A percentile compares a stretch with the other conserved stretches of the same genome.
These are phyloP conservation scores for Phymatocera aterrima DNA, from an alignment of 2,888 invertebrate genomes.

Conservation along the genomic window DNA sequence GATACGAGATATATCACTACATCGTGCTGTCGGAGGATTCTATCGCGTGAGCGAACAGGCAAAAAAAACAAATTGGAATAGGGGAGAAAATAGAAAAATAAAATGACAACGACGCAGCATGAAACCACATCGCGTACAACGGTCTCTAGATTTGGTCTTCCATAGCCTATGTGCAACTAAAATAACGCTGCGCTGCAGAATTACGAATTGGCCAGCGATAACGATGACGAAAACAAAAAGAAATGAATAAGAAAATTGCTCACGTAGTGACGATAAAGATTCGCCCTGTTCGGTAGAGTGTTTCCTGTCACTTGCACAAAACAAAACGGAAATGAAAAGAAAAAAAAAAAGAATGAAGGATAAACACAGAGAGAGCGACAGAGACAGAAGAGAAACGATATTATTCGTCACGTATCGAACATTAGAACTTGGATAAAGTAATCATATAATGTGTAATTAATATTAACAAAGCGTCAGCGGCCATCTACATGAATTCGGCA, in stretches of 20 bases:
- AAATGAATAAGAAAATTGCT: not conserved
- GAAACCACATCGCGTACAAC: not conserved
- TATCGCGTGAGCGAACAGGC: no score
- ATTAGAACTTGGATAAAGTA: conserved; percentile 23
- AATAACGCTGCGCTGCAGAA: not conserved
- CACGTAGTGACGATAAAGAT: conserved; percentile 16
- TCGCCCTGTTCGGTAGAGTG: not conserved
- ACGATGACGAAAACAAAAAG: not conserved
- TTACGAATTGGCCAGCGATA: no score
- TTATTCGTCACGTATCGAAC: conserved; percentile 7
- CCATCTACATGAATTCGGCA: not conserved
- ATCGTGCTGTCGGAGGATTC: no score
- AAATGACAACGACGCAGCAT: no score
- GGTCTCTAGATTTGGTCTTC: not conserved
- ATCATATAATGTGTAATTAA: not conserved
- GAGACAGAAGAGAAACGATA: no score
- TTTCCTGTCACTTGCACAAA: conserved; percentile 1
- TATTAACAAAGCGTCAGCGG: conserved; percentile 8
- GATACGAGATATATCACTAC: no score
- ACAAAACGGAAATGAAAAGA: no score
- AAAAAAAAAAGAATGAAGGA: no score
- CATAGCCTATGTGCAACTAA: no score
- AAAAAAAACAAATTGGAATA: no score
- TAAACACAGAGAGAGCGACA: no score
- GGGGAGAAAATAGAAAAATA: not conserved